These are phyloP conservation scores for Heterotis niloticus DNA, from an alignment of 2,113 vertebrate species.

Conservation along the genomic window DNA sequence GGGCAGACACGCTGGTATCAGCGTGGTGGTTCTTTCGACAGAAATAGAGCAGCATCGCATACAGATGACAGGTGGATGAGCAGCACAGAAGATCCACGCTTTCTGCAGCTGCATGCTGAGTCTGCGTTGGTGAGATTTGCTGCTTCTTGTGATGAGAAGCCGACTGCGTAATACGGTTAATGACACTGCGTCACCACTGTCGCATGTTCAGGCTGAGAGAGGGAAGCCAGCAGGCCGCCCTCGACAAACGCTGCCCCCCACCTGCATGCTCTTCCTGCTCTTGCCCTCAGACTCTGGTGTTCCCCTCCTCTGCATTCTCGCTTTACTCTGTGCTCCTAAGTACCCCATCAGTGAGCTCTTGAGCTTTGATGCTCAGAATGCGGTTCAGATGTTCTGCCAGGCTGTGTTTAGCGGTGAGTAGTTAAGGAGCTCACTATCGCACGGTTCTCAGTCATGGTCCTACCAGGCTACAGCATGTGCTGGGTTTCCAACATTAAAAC, in stretches of 20 bases:
- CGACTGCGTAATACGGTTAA: constrained; percentile 11
- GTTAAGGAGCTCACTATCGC: no score
- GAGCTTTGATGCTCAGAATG: no score
- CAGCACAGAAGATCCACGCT: neutral
- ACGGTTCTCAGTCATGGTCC: no score
- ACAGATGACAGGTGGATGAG: neutral
- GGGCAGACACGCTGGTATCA: no score
- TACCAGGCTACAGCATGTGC: no score
- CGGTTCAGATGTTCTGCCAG: no score
- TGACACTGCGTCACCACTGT: neutral
- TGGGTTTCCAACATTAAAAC: no score
- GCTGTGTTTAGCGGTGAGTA: no score
- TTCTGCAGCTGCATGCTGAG: neutral
- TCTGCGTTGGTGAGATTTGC: neutral
- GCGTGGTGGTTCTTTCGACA: no score
- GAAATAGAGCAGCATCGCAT: no score
- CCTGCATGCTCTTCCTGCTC: neutral
- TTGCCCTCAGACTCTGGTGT: no score
- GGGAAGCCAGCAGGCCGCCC: neutral
- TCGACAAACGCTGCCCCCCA: neutral
- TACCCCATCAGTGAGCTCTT: no score
- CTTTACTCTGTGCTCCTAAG: neutral
- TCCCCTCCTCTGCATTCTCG: neutral
- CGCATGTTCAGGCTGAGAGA: neutral
- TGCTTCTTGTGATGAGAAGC: neutral